Base-by-base conservation (phyloP, 2,888 invertebrate genomes). In the Silvanus unidentatus region DNA sequence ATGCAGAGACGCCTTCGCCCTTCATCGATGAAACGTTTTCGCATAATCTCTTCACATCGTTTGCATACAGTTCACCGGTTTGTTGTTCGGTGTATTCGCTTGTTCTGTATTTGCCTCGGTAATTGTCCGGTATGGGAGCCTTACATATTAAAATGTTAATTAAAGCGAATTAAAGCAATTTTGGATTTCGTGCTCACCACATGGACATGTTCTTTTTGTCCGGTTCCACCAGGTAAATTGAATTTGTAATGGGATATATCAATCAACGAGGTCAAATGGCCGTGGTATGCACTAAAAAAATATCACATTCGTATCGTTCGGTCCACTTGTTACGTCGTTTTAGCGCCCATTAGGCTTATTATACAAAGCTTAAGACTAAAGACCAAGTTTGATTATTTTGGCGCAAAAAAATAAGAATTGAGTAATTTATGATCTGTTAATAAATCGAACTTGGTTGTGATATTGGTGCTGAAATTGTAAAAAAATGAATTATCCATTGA, bases 211-310 rank as follows among this genome's bases (percentile, higher is more conserved):
- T 89, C 85, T 61, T 86, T 86, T 70, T 90, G 86, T 50, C 84
- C 82, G 52, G 86, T 82, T 54, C 87, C 86, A 61, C 89, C 89
- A 45, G 89, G 86, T 63, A 87, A 84, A 73, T 91, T 89, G 75
- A 96, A 92, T 77, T 99, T 99, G 81, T 98, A 98, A 44, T 98
- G 97, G 56, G 97, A 98, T 68, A 99, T 88, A 75, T 95, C 92
- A 77, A 98, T 95, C 73, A 93, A 84, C 50, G 95, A 88, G 47
- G 88, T 88, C 71, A 98, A 82, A 73, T 98, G 97, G 53, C 99
- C 99, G 75, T 99, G 99, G 80, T 99, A 99, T 45, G 98, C 99
- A 77, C 98, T 98, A 82, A 63, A 81, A 79, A 77, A 79, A 79
- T 57, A 62, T 44, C 45, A 52, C 49, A 55, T 48, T 58, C 54